Percentiles rank a stretch among this genome's conserved stretches.
These are phyloP conservation scores for Drosophila anomalata DNA, from an alignment of 2,888 invertebrate species.

Conservation along the genomic window DNA sequence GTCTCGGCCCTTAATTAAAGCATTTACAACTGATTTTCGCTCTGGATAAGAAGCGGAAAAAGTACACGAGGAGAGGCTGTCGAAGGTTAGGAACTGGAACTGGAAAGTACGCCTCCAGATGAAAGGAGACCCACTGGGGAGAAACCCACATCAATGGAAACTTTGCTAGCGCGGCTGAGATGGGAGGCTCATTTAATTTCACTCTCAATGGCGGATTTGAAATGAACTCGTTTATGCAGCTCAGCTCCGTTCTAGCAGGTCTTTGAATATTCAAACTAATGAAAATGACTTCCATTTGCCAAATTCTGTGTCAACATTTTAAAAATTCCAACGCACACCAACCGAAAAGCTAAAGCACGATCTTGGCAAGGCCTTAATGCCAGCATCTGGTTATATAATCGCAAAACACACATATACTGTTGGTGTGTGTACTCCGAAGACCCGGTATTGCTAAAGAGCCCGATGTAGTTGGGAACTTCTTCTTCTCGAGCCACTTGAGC, in stretches of 20 bases:
- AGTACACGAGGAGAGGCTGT: constrained; percentile 13
- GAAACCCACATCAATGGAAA: constrained; percentile 25
- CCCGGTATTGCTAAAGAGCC: constrained; percentile 62
- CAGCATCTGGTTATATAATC: constrained; percentile 68
- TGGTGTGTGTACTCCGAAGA: constrained; percentile 6
- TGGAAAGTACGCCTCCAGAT: constrained; percentile 41
- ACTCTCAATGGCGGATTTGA: background rate
- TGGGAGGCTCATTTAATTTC: background rate
- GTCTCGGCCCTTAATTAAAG: constrained; percentile 68
- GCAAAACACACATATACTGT: constrained; percentile 39
- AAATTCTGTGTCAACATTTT: constrained; percentile 40
- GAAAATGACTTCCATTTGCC: constrained; percentile 18
- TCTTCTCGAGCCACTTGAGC: constrained; percentile 53
- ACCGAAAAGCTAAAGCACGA: constrained; percentile 32
- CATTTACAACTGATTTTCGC: constrained; percentile 66
- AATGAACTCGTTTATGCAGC: background rate
- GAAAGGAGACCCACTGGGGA: constrained; percentile 34
- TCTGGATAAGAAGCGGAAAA: constrained; percentile 45
- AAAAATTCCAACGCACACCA: constrained; percentile 29
- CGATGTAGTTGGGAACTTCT: constrained; percentile 55
- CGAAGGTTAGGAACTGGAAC: constrained; percentile 41
- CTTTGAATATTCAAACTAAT: background rate
- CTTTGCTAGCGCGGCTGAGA: constrained; percentile 14
- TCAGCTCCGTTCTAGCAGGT: background rate
- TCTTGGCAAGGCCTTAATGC: constrained; percentile 44